Evolutionary conservation across 2,888 invertebrate species (phyloP).

Genomic region (Eurytoma adleriae): DNA sequence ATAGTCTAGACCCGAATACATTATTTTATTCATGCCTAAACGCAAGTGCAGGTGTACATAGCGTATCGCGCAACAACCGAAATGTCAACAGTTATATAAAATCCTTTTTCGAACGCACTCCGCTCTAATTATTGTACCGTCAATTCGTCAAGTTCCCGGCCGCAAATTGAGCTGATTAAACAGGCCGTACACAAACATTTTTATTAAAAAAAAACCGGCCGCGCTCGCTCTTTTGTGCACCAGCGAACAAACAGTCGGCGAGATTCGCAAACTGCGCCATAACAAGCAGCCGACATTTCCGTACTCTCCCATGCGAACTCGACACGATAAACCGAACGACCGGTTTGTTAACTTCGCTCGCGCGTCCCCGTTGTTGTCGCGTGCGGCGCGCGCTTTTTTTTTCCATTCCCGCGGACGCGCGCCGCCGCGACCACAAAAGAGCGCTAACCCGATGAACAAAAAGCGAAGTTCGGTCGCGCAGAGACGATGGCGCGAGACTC

Average conservation of each 20-base stretch:
- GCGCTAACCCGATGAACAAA: slow-evolving; percentile 37
- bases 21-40: no score
- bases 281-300: slow-evolving; percentile 15
- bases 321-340: slow-evolving; percentile 26
- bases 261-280: slow-evolving; percentile 23
- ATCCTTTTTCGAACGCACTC: no score
- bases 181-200: no score
- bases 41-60: no score
- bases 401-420: neutral
- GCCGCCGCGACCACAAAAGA: slow-evolving; percentile 19
- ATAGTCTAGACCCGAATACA: no score
- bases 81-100: no score
- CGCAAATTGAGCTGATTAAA: no score
- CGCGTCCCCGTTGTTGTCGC: slow-evolving; percentile 2
- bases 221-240: slow-evolving; percentile 9
- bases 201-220: no score
- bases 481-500: slow-evolving; percentile 2
- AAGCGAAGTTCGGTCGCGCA: slow-evolving; percentile 22
- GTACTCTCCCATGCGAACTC: slow-evolving; percentile 5
- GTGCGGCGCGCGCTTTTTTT: slow-evolving; percentile 17
- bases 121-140: no score
- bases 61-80: no score
- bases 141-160: no score
- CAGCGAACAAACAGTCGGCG: slow-evolving; percentile 18
- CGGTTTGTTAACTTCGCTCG: slow-evolving; percentile 33